These are phyloP conservation scores for Acrocephalus kingi DNA, from an alignment of 2,113 vertebrate genomes.

Conservation along the genomic window DNA sequence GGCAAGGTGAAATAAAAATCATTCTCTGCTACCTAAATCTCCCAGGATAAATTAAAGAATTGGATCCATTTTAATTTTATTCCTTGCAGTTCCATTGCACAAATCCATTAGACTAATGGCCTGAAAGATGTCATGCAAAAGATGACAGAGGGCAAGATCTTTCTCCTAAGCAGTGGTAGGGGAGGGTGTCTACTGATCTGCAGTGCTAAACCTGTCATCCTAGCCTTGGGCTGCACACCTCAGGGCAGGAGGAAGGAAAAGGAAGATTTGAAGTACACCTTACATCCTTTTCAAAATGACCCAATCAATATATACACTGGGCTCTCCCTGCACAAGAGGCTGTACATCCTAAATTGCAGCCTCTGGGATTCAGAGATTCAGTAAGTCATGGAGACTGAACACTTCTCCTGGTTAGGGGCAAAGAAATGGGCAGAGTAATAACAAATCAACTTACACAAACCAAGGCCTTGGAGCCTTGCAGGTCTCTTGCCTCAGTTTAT, in stretches of 20 bases:
- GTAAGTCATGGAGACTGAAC: not conserved
- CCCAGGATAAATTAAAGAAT: conserved; percentile 13
- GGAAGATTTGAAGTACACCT: not conserved
- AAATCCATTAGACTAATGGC: conserved; percentile 31
- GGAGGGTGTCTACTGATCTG: not conserved
- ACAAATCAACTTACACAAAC: not conserved
- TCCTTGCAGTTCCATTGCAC: not conserved
- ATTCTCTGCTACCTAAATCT: not conserved
- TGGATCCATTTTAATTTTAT: conserved; percentile 19
- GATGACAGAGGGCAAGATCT: not conserved
- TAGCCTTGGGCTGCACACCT: not conserved
- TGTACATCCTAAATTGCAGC: not conserved
- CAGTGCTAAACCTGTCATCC: not conserved
- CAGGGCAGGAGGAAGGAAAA: not conserved
- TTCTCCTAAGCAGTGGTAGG: not conserved
- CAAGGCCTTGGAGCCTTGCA: not conserved
- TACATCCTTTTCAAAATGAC: not conserved
- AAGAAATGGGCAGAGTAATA: not conserved
- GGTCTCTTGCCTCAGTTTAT: not conserved
- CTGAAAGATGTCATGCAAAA: not conserved
- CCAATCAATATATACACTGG: not conserved
- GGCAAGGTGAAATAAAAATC: conserved; percentile 20
- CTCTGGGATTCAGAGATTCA: not conserved
- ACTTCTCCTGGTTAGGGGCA: not conserved
- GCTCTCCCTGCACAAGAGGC: not conserved